Conservation (phyloP, 2,888 invertebrate species). For the Copidosoma aretas region DNA sequence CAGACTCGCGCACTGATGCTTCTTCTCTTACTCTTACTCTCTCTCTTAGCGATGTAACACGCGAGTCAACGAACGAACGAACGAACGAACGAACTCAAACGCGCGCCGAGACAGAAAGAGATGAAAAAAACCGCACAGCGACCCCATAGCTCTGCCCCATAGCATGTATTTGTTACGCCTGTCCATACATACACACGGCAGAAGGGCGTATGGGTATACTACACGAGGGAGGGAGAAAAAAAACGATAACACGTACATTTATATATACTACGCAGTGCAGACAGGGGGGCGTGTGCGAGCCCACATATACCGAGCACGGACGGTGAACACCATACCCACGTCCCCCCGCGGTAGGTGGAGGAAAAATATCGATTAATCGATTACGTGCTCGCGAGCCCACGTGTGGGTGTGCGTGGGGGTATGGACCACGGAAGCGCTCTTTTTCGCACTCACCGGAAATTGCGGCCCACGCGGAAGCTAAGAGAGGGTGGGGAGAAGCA, state of each 20-base stretch:
- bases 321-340: not conserved
- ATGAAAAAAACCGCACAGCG: too few relatives aligned
- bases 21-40: too few relatives aligned
- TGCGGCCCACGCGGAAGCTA: constrained; percentile 13
- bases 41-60: too few relatives aligned
- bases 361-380: constrained; percentile 41
- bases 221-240: not conserved
- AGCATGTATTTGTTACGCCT: too few relatives aligned
- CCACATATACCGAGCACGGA: not conserved
- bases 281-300: not conserved
- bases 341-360: not conserved
- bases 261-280: not conserved
- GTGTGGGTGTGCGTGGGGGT: too few relatives aligned
- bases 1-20: not conserved
- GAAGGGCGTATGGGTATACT: not conserved
- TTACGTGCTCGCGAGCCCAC: constrained; percentile 1
- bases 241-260: not conserved
- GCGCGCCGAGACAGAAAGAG: too few relatives aligned
- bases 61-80: too few relatives aligned
- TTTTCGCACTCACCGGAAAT: constrained; percentile 35
- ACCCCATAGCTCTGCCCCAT: too few relatives aligned
- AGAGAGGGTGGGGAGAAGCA: too few relatives aligned
- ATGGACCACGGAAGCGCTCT: not conserved
- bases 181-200: too few relatives aligned
- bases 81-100: too few relatives aligned